Conservation (phyloP, 1,140 invertebrate genomes). For the Bilobella aurantiaca region DNA sequence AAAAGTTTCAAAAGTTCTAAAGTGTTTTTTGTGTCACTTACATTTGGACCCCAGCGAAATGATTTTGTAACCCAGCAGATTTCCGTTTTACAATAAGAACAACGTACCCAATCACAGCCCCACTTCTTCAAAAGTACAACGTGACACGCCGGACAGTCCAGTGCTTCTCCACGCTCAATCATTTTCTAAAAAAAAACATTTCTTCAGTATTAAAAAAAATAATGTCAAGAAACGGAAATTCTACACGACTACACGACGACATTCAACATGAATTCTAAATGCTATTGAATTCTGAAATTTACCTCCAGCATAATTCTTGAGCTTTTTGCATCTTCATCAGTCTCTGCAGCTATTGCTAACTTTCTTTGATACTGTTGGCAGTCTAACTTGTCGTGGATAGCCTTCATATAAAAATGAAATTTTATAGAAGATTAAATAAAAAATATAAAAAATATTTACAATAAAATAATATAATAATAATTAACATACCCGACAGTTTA, state of each 20-base stretch:
- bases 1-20: not conserved
- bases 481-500: slow-evolving; percentile 67
- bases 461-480: not conserved
- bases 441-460: too few relatives aligned
- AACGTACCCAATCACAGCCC: slow-evolving; percentile 89
- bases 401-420: slow-evolving; percentile 44
- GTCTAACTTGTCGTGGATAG: slow-evolving; percentile 70
- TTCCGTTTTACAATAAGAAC: slow-evolving; percentile 85
- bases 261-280: not conserved
- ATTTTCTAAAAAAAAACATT: too few relatives aligned
- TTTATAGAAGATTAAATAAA: too few relatives aligned
- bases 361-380: slow-evolving; percentile 76
- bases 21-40: slow-evolving; percentile 37
- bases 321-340: slow-evolving; percentile 44
- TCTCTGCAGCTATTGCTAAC: slow-evolving; percentile 43
- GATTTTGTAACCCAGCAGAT: slow-evolving; percentile 70
- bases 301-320: slow-evolving; percentile 47
- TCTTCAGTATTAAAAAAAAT: slow-evolving; percentile 10
- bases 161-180: slow-evolving; percentile 70
- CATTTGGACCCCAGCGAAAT: slow-evolving; percentile 71
- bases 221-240: too few relatives aligned
- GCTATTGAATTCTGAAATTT: slow-evolving; percentile 22
- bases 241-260: too few relatives aligned
- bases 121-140: slow-evolving; percentile 83
- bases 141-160: slow-evolving; percentile 71